These are phyloP conservation scores for Machimus atricapillus DNA, from an alignment of 2,888 invertebrate species.

Conservation along the genomic window DNA sequence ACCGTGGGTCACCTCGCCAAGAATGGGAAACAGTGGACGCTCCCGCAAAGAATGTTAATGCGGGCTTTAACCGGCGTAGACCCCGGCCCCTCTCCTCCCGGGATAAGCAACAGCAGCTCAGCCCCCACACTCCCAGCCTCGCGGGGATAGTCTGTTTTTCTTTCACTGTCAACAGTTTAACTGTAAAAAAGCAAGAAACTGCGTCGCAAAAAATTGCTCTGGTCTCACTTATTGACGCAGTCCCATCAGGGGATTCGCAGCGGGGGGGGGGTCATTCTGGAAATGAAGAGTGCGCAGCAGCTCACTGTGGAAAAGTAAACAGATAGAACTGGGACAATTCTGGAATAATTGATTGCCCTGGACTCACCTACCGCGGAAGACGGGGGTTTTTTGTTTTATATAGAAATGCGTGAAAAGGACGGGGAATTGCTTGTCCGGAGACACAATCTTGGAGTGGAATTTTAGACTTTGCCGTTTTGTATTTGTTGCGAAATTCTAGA, in stretches of 20 bases:
- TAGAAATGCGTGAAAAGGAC: not conserved
- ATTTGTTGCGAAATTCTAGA: not conserved
- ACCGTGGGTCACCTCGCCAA: not conserved
- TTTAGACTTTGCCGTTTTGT: not conserved
- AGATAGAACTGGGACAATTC: constrained; percentile 29
- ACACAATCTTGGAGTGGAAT: not conserved
- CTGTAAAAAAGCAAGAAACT: constrained; percentile 33
- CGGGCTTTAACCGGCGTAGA: constrained; percentile 23
- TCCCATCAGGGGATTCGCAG: not conserved
- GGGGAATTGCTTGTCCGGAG: not conserved
- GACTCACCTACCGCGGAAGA: not conserved
- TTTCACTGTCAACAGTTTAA: constrained; percentile 38
- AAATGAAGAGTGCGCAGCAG: constrained; percentile 2
- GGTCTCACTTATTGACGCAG: constrained; percentile 7
- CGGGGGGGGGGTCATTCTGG: not conserved
- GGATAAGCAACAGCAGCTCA: not conserved
- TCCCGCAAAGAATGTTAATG: constrained; percentile 20
- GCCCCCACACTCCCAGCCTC: not conserved
- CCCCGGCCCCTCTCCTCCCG: not conserved
- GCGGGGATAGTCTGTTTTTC: not conserved
- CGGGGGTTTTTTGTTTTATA: not conserved
- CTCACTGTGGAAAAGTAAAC: not conserved
- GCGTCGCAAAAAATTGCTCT: constrained; percentile 17
- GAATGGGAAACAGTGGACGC: not conserved
- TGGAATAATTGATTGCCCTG: constrained; percentile 29